Evolutionary conservation across 92 coral and sea anemone species (phyloP), one percentile per base, ranked within the genome.

Genomic region (Ricordea florida): DNA sequence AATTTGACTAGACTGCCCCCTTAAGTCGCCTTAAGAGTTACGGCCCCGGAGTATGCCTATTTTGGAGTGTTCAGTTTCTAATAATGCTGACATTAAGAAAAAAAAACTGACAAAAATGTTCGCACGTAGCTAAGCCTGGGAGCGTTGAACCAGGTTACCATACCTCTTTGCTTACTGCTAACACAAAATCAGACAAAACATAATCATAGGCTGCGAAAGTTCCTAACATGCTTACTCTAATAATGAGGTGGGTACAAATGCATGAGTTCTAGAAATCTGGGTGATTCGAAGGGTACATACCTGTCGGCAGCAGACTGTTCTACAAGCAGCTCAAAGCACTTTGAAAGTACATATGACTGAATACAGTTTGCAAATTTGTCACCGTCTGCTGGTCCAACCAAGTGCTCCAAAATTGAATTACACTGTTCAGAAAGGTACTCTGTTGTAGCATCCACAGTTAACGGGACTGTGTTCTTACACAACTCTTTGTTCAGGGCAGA

Each of bases 361-460:
- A 92, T 56, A 46, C 82, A 77, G 62, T 62, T 86, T 20, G 91
- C 74, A 63, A 81, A 96, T 8, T 86, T 87, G 34, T 92, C 97
- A 50, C 88, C 62, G 33, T 96, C 99, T 18, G 92, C 83, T 38
- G 96, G 81, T 6, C 91, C 97, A 25, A 86, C 88, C 5, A 96
- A 91, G 26, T 82, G 62, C 49, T 96, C 99, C 66, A 96, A 76
- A 37, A 96, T 86, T 20, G 71, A 56, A 22, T 72, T 77, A 45
- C 88, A 81, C 49, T 72, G 83, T 24, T 92, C 99, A 41, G 72
- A 75, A 5, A 96, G 69, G 43, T 81, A 96, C 65, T 92, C 99
- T 22, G 93, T 93, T n/a, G 97, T 92, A 7, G 97, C 93, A 47
- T 96, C 99, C 18, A 96, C 96, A 43, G 87, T 57, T 22, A 96